Evolutionary conservation across 2,113 vertebrate genomes (phyloP).

Genomic region (Puffinus mauretanicus): DNA sequence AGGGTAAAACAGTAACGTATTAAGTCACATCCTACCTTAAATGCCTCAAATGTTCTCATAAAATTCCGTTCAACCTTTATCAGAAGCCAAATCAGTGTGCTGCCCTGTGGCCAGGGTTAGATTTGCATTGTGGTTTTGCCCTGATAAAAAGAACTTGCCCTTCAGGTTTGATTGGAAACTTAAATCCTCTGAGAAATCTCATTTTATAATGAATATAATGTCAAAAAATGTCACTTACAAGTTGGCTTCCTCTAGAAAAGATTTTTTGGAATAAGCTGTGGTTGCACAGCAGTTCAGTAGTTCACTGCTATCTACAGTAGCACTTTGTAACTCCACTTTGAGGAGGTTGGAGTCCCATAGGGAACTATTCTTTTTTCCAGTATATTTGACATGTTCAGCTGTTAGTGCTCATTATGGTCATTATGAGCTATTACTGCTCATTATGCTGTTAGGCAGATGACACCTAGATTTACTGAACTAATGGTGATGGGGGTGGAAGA

Average conservation of each 20-base stretch:
- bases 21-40: neutral
- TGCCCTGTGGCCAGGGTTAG: neutral
- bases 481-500: conserved; percentile 12
- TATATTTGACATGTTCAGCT: conserved; percentile 66
- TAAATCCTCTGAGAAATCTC: conserved; percentile 2
- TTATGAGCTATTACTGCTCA: conserved; percentile 64
- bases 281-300: neutral
- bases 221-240: conserved; percentile 6
- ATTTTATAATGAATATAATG: neutral
- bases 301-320: neutral
- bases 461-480: conserved; percentile 55
- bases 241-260: neutral
- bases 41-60: neutral
- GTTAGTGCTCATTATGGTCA: conserved; percentile 63
- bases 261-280: neutral
- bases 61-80: neutral
- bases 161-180: neutral
- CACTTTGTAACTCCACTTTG: conserved; percentile 5
- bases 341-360: conserved; percentile 30
- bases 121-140: neutral
- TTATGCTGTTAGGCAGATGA: conserved; percentile 64
- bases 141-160: neutral
- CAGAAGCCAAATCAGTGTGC: neutral
- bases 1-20: neutral
- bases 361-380: conserved; percentile 34